A percentile compares a stretch with the other conserved stretches of the same genome.
phyloP scores from a whole-genome alignment of 2,888 invertebrate genomes.

The Tenthredo mesomela region DNA sequence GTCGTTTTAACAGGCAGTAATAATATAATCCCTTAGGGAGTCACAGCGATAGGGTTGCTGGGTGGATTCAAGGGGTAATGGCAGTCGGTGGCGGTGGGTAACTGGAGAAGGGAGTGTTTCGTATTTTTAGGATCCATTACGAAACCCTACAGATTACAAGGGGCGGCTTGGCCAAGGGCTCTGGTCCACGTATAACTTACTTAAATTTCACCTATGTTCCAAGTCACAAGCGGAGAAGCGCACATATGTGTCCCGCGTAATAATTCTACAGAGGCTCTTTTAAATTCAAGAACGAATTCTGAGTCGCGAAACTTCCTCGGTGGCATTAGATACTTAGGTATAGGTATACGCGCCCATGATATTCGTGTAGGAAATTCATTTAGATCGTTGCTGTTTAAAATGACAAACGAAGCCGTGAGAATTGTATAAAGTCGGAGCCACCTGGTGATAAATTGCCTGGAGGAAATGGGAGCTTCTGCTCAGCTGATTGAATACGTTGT shows the following conservation, averaged over 20 bases:
- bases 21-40: slow-evolving; percentile 43
- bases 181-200: neutral
- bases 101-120: slow-evolving; percentile 37
- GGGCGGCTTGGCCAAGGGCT: neutral
- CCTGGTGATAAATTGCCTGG: slow-evolving; percentile 29
- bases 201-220: slow-evolving; percentile 23
- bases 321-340: neutral
- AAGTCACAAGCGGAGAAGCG: neutral
- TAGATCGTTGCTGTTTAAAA: slow-evolving; percentile 1
- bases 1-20: slow-evolving; percentile 39
- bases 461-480: slow-evolving; percentile 2
- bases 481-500: slow-evolving; percentile 38
- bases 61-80: slow-evolving; percentile 24
- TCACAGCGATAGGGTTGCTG: neutral
- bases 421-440: neutral
- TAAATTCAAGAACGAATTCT: neutral
- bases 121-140: slow-evolving; percentile 47
- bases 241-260: neutral
- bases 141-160: slow-evolving; percentile 47
- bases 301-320: neutral
- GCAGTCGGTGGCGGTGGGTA: slow-evolving; percentile 23
- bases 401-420: neutral
- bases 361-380: neutral
- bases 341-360: neutral
- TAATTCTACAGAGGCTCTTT: neutral